Base-by-base conservation (phyloP, 2,797 vertebrate genomes). In the Melopsittacus undulatus region DNA sequence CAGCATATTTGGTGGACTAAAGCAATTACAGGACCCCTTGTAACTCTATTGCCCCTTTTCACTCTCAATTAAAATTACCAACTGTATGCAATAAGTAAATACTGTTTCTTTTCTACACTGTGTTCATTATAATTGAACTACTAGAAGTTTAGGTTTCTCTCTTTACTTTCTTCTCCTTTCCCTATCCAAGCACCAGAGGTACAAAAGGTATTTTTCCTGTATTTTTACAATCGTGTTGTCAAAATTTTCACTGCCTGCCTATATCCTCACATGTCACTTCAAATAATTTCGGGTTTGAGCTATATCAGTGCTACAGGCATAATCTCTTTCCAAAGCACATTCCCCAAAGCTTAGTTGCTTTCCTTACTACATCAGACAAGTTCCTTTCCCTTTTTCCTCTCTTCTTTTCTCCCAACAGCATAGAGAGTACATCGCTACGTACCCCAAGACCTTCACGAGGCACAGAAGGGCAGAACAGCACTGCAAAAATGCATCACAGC, bases 351-450 rank as follows among this genome's bases (percentile, higher is more conserved):
- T 29, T 19, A 18, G 56, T 6, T 40, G 5, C 5, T 78, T 61
- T 32, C 34, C 52, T 57, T 19, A 13, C 24, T n/a, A 36, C 17
- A n/a, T 30, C 73, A 38, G 5, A 4, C 5, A n/a, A 59, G 4
- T 13, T 57, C 13, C 8, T 42, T 34, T 8, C 57, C 40, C 34
- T 13, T 24, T 27, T 9, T n/a, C 8, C 48, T 54, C 34, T 13
- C 34, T 38, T 43, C 34, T 26, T 38, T 4, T 21, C 48, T 42
- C 4, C 16, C 20, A 51, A 24, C 5, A 6, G 34, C 79, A 12
- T 4, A 11, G 0, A 0, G 18, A 23, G 15, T 2, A 2, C 2
- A 16, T 10, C 7, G 14, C 32, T 6, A 2, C 1, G 14, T 0
- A 32, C 13, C 17, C 19, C 63, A 3, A 18, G 15, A n/a, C 46